Evolutionary conservation across 2,113 vertebrate species (phyloP).

Genomic region (Sturnus vulgaris): DNA sequence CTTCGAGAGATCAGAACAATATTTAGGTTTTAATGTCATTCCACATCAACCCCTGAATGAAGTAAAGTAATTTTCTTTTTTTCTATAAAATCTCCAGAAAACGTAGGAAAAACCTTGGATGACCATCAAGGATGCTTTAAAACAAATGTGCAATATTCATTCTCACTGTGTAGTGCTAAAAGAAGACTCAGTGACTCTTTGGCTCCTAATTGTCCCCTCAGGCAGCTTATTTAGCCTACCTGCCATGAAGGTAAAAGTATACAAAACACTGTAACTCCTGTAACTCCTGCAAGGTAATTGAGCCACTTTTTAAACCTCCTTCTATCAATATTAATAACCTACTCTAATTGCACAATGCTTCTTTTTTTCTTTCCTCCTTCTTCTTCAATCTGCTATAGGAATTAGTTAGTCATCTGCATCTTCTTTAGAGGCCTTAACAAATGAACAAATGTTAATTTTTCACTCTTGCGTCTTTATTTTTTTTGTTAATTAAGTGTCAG

Average conservation of each 20-base stretch:
- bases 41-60: background rate
- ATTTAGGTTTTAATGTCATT: background rate
- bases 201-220: slow-evolving; percentile 10
- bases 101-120: background rate
- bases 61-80: background rate
- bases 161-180: background rate
- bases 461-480: background rate
- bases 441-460: slow-evolving; percentile 51
- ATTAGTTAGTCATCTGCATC: slow-evolving; percentile 45
- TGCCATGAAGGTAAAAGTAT: background rate
- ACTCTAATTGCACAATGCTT: background rate
- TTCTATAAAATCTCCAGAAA: background rate
- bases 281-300: background rate
- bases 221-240: slow-evolving; percentile 17
- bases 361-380: background rate
- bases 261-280: background rate
- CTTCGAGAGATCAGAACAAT: background rate
- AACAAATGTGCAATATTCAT: background rate
- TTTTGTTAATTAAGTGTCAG: background rate
- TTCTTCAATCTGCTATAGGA: slow-evolving; percentile 27
- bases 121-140: background rate
- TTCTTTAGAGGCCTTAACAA: slow-evolving; percentile 36
- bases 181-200: background rate
- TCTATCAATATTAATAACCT: slow-evolving; percentile 46
- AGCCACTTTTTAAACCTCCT: background rate